Conservation (phyloP, 2,113 vertebrate species). For the Hydrolagus affinis region DNA sequence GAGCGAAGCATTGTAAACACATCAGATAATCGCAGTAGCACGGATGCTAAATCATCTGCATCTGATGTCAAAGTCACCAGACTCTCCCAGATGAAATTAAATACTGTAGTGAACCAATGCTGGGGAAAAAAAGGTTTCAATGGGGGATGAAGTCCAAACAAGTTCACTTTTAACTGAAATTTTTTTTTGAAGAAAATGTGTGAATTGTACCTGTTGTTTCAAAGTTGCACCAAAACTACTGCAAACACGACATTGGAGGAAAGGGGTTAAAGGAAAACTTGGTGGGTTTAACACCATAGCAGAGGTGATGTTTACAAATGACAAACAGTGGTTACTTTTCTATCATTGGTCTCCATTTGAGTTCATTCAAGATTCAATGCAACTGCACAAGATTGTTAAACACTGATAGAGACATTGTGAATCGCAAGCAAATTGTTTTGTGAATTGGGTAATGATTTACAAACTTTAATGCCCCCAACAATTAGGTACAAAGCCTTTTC, state of each 20-base stretch:
- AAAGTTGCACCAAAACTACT: background rate
- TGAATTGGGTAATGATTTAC: background rate
- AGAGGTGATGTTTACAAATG: constrained; percentile 16
- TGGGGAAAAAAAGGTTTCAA: background rate
- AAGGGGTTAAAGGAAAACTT: background rate
- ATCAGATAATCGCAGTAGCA: background rate
- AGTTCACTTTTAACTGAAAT: no score
- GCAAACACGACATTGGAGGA: no score
- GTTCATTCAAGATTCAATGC: background rate
- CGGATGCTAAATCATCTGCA: background rate
- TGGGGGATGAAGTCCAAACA: background rate
- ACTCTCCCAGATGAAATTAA: background rate
- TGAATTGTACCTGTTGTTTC: background rate
- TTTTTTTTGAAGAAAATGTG: background rate
- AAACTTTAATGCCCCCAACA: background rate
- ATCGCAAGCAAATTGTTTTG: background rate
- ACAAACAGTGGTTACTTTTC: constrained; percentile 21
- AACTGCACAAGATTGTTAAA: background rate
- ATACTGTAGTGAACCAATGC: background rate
- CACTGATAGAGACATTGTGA: background rate
- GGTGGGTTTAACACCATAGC: constrained; percentile 16
- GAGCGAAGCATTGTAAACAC: background rate
- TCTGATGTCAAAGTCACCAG: no score
- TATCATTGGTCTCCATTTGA: constrained; percentile 3
- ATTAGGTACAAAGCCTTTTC: background rate